A percentile compares a stretch with the other conserved stretches of the same genome.
Conservation (phyloP, 1,140 invertebrate genomes). For the Maniola jurtina region DNA sequence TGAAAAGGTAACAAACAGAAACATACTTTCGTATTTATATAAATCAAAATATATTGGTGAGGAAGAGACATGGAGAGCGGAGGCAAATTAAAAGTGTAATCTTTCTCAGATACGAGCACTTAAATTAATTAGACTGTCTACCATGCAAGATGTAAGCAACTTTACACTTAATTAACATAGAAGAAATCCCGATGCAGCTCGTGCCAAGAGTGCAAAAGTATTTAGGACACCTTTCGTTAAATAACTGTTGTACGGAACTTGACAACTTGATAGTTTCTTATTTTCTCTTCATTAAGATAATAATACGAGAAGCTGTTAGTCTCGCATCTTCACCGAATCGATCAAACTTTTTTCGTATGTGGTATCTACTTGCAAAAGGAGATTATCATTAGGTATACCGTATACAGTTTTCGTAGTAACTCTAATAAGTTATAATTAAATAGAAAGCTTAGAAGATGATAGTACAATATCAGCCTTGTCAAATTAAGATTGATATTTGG, state of each 20-base stretch:
- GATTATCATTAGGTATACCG: not conserved
- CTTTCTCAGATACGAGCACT: slow-evolving; percentile 3
- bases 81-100: slow-evolving; percentile 1
- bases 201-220: not conserved
- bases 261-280: slow-evolving; percentile 1
- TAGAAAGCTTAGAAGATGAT: not conserved
- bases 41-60: too few species aligned
- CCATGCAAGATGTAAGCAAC: slow-evolving; percentile 5
- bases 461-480: not conserved
- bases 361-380: not conserved
- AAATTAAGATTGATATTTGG: slow-evolving; percentile 1
- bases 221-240: slow-evolving; percentile 4
- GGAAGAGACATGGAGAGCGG: not conserved
- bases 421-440: not conserved
- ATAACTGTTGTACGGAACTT: not conserved
- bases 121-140: slow-evolving; percentile 9
- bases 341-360: not conserved
- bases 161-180: slow-evolving; percentile 9
- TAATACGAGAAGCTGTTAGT: not conserved
- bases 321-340: not conserved
- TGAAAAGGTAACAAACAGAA: too few species aligned
- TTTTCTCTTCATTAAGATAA: slow-evolving; percentile 5
- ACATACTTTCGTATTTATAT: too few species aligned
- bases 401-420: not conserved
- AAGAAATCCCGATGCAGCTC: not conserved